phyloP scores from a whole-genome alignment of 2,113 vertebrate species.

The Apteryx owenii region DNA sequence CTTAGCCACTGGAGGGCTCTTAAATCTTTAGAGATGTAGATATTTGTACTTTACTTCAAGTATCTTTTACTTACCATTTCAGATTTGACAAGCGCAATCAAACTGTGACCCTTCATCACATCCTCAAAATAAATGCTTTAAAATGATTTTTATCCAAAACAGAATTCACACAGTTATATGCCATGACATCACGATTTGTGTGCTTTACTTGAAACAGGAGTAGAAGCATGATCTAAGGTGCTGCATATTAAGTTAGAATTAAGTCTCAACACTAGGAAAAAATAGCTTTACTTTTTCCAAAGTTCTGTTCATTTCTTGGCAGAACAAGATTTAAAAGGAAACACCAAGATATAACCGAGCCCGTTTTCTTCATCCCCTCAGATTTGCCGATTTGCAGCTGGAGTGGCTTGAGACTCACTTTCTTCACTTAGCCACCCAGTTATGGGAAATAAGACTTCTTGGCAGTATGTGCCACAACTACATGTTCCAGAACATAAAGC shows the following conservation, averaged over 20 bases:
- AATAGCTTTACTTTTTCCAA: background rate
- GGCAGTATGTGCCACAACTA: background rate
- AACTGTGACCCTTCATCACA: background rate
- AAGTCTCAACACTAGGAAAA: background rate
- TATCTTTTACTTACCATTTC: background rate
- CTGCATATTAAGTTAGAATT: background rate
- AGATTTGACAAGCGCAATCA: background rate
- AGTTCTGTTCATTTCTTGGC: background rate
- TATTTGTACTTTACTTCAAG: background rate
- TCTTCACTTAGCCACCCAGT: background rate
- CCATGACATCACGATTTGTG: background rate
- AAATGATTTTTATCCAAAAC: background rate
- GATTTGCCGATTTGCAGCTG: background rate
- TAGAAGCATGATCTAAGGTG: background rate
- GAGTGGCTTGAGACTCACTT: background rate
- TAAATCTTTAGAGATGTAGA: background rate
- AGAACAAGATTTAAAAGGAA: background rate
- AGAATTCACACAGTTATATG: background rate
- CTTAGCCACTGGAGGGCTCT: conserved; percentile 1
- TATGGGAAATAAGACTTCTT: background rate
- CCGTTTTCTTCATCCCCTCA: background rate
- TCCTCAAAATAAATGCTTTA: background rate
- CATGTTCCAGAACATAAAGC: background rate
- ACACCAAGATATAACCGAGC: background rate
- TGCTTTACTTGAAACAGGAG: background rate